A percentile compares a stretch with the other conserved stretches of the same genome.
These are phyloP conservation scores for Altica lythri DNA, from an alignment of 2,888 invertebrate species.

Conservation along the genomic window DNA sequence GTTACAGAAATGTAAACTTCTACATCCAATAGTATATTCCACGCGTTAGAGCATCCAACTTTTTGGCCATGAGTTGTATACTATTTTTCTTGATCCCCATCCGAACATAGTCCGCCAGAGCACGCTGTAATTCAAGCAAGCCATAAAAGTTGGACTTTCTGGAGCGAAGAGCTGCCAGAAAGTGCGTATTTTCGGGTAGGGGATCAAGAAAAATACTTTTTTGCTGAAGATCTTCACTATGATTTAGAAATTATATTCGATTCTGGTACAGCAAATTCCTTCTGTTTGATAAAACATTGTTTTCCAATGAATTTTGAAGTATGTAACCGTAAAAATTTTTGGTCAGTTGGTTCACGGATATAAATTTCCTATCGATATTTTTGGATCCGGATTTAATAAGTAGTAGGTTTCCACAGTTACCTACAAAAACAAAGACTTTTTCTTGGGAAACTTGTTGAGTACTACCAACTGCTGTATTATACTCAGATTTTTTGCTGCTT, in stretches of 20 bases:
- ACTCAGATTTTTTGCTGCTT: slow-evolving; percentile 71
- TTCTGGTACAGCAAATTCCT: slow-evolving; percentile 89
- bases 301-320: slow-evolving; percentile 91
- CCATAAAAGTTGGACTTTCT: no score
- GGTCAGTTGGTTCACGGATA: slow-evolving; percentile 60
- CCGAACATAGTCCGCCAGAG: no score
- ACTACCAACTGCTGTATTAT: slow-evolving; percentile 52
- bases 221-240: slow-evolving; percentile 96
- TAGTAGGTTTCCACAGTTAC: slow-evolving; percentile 76
- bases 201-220: no score
- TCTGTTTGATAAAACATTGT: slow-evolving; percentile 97
- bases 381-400: slow-evolving; percentile 63
- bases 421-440: slow-evolving; percentile 72
- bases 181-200: no score
- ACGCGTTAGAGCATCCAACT: no score
- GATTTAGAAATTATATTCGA: slow-evolving; percentile 88
- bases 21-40: no score
- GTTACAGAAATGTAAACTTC: no score
- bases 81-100: no score
- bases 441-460: slow-evolving; percentile 31
- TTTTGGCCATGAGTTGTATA: no score
- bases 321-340: slow-evolving; percentile 68
- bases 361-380: slow-evolving; percentile 59
- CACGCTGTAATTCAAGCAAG: no score
- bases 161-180: no score